These are phyloP conservation scores for Hippopotamus amphibius DNA, from an alignment of 2,113 vertebrate species.

Conservation along the genomic window DNA sequence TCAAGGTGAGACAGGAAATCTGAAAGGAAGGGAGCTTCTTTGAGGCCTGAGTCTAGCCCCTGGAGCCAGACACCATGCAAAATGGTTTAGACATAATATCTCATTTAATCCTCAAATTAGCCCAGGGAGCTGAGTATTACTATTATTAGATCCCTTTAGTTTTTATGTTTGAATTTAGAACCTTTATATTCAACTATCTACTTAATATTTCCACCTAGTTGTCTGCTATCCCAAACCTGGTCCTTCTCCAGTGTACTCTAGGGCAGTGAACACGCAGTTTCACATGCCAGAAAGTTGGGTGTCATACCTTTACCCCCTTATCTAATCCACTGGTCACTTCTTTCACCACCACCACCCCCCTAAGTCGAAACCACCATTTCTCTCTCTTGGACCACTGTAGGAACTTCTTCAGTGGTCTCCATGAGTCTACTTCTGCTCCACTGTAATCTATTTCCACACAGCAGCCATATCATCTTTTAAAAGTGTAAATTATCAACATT, in stretches of 20 bases:
- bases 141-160: neutral
- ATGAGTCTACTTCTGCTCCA: neutral
- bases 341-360: neutral
- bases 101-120: neutral
- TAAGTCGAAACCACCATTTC: neutral
- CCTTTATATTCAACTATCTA: slow-evolving; percentile 37
- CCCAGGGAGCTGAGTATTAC: neutral
- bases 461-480: neutral
- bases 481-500: slow-evolving; percentile 15
- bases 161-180: neutral
- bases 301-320: neutral
- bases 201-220: slow-evolving; percentile 18
- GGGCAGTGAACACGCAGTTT: neutral
- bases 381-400: neutral
- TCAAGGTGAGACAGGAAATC: neutral
- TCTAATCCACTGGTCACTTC: slow-evolving; percentile 26
- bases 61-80: neutral
- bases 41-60: neutral
- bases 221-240: neutral
- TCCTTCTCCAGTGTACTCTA: neutral
- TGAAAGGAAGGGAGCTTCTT: neutral
- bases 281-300: neutral
- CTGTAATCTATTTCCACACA: neutral
- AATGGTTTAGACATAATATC: neutral
- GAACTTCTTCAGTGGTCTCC: slow-evolving; percentile 15